phyloP scores from a whole-genome alignment of 2,797 vertebrate species.

The Sciurus carolinensis region DNA sequence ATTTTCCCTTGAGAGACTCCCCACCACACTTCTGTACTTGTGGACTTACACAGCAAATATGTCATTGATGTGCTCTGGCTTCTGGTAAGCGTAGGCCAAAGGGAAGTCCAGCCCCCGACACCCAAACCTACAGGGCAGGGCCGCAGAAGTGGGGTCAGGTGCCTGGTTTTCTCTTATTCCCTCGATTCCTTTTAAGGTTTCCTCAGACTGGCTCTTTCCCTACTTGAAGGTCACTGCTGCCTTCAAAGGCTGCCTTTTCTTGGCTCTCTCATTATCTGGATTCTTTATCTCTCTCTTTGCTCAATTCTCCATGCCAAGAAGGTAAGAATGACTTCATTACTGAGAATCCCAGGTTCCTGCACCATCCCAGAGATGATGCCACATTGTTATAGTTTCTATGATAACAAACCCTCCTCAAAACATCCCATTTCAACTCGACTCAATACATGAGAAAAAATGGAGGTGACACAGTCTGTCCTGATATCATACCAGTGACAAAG shows the following conservation, averaged over 20 bases:
- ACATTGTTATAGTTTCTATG: background rate
- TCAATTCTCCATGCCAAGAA: background rate
- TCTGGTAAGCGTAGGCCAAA: rapidly evolving
- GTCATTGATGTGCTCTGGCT: background rate
- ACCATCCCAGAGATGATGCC: rapidly evolving
- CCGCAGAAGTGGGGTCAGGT: background rate
- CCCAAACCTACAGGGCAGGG: background rate
- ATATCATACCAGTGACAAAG: background rate
- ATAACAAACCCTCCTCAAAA: background rate
- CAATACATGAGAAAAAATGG: background rate
- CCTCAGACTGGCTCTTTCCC: background rate
- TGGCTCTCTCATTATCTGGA: background rate
- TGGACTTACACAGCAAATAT: background rate
- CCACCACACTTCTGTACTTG: background rate
- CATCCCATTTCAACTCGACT: background rate
- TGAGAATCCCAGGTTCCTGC: background rate
- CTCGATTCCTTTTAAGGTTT: background rate
- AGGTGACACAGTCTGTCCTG: background rate
- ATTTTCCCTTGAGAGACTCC: background rate
- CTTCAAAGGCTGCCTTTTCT: background rate
- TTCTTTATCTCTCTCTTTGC: background rate
- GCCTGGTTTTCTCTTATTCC: background rate
- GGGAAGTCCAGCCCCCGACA: background rate
- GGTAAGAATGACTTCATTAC: background rate
- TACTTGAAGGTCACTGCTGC: background rate